These are phyloP conservation scores for Danionella dracula DNA, from an alignment of 2,797 vertebrate genomes.

Conservation along the genomic window DNA sequence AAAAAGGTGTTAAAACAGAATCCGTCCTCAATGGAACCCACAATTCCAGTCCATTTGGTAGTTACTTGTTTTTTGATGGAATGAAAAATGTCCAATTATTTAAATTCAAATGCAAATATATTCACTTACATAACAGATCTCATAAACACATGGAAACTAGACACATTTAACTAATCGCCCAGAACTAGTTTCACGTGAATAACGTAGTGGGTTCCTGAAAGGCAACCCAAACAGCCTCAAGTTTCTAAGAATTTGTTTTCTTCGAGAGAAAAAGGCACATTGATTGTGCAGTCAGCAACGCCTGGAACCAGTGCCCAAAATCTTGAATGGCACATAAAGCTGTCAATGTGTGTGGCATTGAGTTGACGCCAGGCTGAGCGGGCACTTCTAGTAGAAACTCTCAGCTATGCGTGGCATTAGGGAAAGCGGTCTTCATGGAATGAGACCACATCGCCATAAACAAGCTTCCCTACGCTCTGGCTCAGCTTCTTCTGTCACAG, in stretches of 20 bases:
- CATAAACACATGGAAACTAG: too few species aligned
- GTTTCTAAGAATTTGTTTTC: slow-evolving; percentile 37
- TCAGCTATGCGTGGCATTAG: slow-evolving; percentile 3
- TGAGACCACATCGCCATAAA: slow-evolving; percentile 42
- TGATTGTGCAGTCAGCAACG: slow-evolving; percentile 50
- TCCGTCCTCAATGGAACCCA: too few species aligned
- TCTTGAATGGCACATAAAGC: slow-evolving; percentile 46
- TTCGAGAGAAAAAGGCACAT: slow-evolving; percentile 49
- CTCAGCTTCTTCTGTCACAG: slow-evolving; percentile 31
- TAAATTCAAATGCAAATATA: too few species aligned
- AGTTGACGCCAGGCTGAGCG: slow-evolving; percentile 30
- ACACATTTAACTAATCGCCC: too few species aligned
- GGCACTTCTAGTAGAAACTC: slow-evolving; percentile 30
- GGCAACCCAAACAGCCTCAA: slow-evolving; percentile 14
- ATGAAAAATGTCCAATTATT: too few species aligned
- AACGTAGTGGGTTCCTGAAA: not conserved
- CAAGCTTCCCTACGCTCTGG: slow-evolving; percentile 36
- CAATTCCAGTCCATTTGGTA: too few species aligned
- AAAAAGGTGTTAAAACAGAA: too few species aligned
- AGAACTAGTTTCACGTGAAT: too few species aligned
- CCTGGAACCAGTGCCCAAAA: slow-evolving; percentile 19
- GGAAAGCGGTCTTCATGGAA: slow-evolving; percentile 17
- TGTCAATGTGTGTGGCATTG: slow-evolving; percentile 39
- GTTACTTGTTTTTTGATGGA: too few species aligned
- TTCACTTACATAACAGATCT: too few species aligned